Evolutionary conservation across 1,140 invertebrate species (phyloP), one percentile per base, ranked within the genome.

Genomic region (Antheraea mylitta): DNA sequence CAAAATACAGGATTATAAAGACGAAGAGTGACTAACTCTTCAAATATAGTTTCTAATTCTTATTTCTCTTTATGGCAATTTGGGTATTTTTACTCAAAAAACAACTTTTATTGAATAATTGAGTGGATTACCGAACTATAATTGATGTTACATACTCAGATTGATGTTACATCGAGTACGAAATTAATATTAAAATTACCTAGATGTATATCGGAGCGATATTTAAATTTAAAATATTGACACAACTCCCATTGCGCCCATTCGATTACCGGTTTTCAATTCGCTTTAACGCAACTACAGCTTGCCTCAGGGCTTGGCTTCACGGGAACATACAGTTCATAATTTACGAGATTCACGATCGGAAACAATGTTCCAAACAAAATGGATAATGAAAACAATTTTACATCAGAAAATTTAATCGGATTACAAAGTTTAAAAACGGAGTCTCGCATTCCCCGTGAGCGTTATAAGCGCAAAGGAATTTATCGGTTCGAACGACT

Each of bases 231-330:
- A 88, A 89, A 91, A 89, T 90, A 91, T 89, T 90, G 83, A 87
- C 86, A 88, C 85, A 84, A 81, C 86, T 85, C 75, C 87, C 89
- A 86, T 86, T 82, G 81, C 80, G 79, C 82, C 81, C 76, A 89
- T 89, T 89, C 89, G 89, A 91, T 90, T 89, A 89, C 87, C 87
- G 83, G 85, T 87, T 84, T 89, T 91, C 87, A 91, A 89, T 91
- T 87, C 83, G 85, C 85, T 91, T 90, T 90, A 90, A 90, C 85
- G 85, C 73, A 83, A 79, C 79, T 78, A 82, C 83, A 85, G 81
- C 76, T 73, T 66, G 86, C 89, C 88, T 76, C 67, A 82, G 87
- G 89, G 85, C 85, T 30, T 80, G 83, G 80, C 80, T 53, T 53
- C 45, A 81, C 75, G 77, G 77, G 83, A 88, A 89, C 86, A 89